Conservation (phyloP, 1,140 invertebrate species). For the Drosophila equinoxialis region DNA sequence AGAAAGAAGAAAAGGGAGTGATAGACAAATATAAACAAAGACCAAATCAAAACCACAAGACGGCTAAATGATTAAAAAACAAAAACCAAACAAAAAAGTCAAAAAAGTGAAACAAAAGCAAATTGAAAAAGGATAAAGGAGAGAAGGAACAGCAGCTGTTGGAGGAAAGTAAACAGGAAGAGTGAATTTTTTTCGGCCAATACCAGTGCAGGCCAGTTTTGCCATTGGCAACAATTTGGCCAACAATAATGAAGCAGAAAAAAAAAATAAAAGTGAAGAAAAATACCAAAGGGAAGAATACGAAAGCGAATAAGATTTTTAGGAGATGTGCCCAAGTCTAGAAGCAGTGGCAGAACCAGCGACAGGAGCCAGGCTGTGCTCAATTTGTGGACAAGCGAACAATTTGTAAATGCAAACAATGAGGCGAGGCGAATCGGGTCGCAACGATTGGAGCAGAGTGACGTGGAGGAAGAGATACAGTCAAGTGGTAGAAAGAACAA, state of each 20-base stretch:
- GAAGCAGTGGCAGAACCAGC: constrained; percentile 32
- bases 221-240: constrained; percentile 52
- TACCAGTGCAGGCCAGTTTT: constrained; percentile 1
- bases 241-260: constrained; percentile 37
- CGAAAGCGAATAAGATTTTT: constrained; percentile 41
- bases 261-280: constrained; percentile 20
- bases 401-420: constrained; percentile 82
- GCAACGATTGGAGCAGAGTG: neutral
- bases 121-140: constrained; percentile 5
- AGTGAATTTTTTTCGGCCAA: constrained; percentile 71
- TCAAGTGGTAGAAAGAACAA: constrained; percentile 64
- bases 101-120: constrained; percentile 8
- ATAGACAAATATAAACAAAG: constrained; percentile 68
- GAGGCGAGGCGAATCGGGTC: constrained; percentile 6
- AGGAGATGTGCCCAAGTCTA: constrained; percentile 58
- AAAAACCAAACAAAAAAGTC: constrained; percentile 2
- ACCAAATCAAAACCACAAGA: constrained; percentile 60
- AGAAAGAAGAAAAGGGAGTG: neutral
- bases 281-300: constrained; percentile 16
- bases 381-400: constrained; percentile 79
- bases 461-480: constrained; percentile 28
- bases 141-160: constrained; percentile 20
- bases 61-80: constrained; percentile 68
- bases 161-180: constrained; percentile 66
- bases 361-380: constrained; percentile 51